Conservation (phyloP, 2,888 invertebrate genomes). For the Calephelis perditalis region DNA sequence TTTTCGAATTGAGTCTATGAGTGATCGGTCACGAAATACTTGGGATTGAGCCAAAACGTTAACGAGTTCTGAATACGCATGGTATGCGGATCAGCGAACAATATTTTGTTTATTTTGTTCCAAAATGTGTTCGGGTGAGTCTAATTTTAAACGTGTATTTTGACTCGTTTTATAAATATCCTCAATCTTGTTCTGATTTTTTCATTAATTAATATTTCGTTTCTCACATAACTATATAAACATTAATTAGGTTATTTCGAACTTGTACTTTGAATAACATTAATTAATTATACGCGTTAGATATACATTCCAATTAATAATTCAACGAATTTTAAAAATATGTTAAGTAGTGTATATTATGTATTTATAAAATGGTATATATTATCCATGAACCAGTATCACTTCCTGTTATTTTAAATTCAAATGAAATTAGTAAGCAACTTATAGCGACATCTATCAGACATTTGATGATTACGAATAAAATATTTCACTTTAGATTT, state of each 20-base stretch:
- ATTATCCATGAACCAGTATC: background rate
- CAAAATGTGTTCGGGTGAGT: conserved; percentile 30
- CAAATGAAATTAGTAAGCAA: background rate
- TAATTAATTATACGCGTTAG: conserved; percentile 8
- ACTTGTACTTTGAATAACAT: no score
- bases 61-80: conserved; percentile 56
- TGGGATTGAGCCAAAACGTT: conserved; percentile 63
- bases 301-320: conserved; percentile 8
- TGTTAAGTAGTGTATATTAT: background rate
- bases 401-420: conserved; percentile 1
- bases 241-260: background rate
- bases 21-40: conserved; percentile 57
- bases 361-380: background rate
- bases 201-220: no score
- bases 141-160: conserved; percentile 26
- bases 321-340: conserved; percentile 6
- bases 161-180: conserved; percentile 10
- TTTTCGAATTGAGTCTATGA: conserved; percentile 16
- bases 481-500: no score
- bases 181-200: background rate
- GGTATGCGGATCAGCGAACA: conserved; percentile 65
- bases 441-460: conserved; percentile 1
- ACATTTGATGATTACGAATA: no score
- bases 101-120: conserved; percentile 55
- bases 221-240: conserved; percentile 8